phyloP scores from a whole-genome alignment of 2,797 vertebrate genomes.

The Ctenopoma multispine region DNA sequence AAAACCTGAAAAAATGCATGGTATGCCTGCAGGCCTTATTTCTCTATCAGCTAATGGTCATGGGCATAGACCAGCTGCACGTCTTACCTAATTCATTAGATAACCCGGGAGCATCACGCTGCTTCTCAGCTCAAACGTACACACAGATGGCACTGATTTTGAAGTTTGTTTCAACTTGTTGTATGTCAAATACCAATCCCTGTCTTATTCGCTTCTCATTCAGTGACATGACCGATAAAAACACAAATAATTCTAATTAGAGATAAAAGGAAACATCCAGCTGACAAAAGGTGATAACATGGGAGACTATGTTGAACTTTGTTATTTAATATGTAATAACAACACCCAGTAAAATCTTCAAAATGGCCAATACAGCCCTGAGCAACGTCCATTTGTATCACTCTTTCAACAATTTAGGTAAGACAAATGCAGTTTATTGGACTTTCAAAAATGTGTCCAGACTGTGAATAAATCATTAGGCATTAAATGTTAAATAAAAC shows the following conservation, averaged over 20 bases:
- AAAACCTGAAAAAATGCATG: constrained; percentile 75
- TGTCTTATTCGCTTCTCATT: constrained; percentile 28
- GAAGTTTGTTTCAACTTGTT: constrained; percentile 50
- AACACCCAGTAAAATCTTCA: constrained; percentile 53
- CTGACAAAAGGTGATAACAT: constrained; percentile 30
- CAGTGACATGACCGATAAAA: constrained; percentile 34
- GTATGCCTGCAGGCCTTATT: constrained; percentile 75
- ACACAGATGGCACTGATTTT: constrained; percentile 23
- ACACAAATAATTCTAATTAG: constrained; percentile 17
- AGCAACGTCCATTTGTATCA: constrained; percentile 72
- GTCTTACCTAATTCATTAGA: constrained; percentile 71
- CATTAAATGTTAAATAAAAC: constrained; percentile 84
- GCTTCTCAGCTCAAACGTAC: constrained; percentile 43
- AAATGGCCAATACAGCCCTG: constrained; percentile 68
- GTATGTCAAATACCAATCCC: constrained; percentile 40
- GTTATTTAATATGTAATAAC: constrained; percentile 14
- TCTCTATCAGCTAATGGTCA: constrained; percentile 80
- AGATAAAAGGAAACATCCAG: constrained; percentile 23
- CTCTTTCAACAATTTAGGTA: constrained; percentile 65
- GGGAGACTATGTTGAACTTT: constrained; percentile 31
- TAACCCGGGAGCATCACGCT: constrained; percentile 45
- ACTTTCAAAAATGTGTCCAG: constrained; percentile 73
- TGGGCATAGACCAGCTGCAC: constrained; percentile 68
- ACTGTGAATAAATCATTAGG: constrained; percentile 79
- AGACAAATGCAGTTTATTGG: constrained; percentile 74